Conservation (phyloP, 2,113 vertebrate genomes). For the Mionectes macconnelli region DNA sequence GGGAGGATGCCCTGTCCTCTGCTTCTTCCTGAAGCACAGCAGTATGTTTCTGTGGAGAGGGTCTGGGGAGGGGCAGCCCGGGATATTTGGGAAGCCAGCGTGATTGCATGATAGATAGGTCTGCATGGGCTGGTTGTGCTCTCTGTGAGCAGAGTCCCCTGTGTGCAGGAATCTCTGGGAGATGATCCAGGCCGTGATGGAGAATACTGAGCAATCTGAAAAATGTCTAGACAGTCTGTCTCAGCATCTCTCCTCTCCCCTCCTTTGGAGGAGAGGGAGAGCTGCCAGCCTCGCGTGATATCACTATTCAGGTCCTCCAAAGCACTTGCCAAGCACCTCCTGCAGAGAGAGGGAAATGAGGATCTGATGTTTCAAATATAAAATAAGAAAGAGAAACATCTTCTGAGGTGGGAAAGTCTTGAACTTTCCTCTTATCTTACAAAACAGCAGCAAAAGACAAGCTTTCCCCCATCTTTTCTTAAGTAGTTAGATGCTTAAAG, state of each 20-base stretch:
- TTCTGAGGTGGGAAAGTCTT: constrained; percentile 27
- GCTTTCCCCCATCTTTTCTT: not conserved
- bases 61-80: not conserved
- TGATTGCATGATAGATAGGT: not conserved
- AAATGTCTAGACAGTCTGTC: constrained; percentile 71
- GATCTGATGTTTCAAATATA: constrained; percentile 41
- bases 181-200: constrained; percentile 58
- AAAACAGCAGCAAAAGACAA: not conserved
- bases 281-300: constrained; percentile 60
- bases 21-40: not conserved
- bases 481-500: not conserved
- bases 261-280: constrained; percentile 45
- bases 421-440: not conserved
- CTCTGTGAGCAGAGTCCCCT: constrained; percentile 12
- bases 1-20: not conserved
- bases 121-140: not conserved
- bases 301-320: constrained; percentile 58
- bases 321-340: constrained; percentile 57
- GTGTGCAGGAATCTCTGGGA: constrained; percentile 66
- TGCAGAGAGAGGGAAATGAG: constrained; percentile 52
- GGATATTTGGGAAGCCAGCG: not conserved
- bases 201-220: constrained; percentile 64
- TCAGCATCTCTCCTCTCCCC: constrained; percentile 60
- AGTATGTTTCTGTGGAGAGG: not conserved
- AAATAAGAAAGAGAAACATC: constrained; percentile 13